Base-by-base conservation (phyloP, 2,888 invertebrate species). In the Eupithecia insigniata region DNA sequence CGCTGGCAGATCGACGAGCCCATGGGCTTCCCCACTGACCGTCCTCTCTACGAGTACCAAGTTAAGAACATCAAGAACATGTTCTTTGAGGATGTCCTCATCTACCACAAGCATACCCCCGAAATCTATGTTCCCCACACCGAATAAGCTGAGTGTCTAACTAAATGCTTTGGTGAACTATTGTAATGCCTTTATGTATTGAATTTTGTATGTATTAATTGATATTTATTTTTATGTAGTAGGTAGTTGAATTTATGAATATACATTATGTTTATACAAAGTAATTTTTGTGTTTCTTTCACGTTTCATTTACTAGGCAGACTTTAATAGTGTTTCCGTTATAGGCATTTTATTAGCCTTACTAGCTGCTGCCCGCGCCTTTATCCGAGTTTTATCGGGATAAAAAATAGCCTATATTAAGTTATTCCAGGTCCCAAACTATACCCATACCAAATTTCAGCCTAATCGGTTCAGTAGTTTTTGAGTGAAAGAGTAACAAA, bases 11-110 rank as follows among this genome's bases (percentile, higher is more conserved):
- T 94, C 73, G 90, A 90, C 79, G 90, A 92, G 66, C 94, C 95
- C 18, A 85, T 95, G 32, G 95, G 95, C 68, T 96, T 90, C 88
- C 96, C 96, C 10, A 83, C 95, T 76, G 93, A 96, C 86, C 92
- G 95, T 77, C 95, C 93, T 0, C 85, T 95, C 68, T 83, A 90
- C 69, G 75, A 80, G 75, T 92, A 87, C 88, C 88, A 89, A 77
- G 74, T 89, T 58, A 75, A 86, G 32, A 83, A 83, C 69, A 84
- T 94, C 12, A 89, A 89, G 75, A 95, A 95, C 88, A 81, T 95
- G 76, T 86, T 87, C 83, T 83, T 95, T 70, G 83, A 92, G 70
- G 95, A 95, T 71, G 93, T 95, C 39, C 72, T 89, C 65, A 95
- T 96, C 83, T 86, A 91, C 86, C 95, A 95, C 87, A 93, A 95